Percentiles rank a stretch among this genome's conserved stretches.
These are phyloP conservation scores for Picus viridis DNA, from an alignment of 2,797 vertebrate genomes.

Conservation along the genomic window DNA sequence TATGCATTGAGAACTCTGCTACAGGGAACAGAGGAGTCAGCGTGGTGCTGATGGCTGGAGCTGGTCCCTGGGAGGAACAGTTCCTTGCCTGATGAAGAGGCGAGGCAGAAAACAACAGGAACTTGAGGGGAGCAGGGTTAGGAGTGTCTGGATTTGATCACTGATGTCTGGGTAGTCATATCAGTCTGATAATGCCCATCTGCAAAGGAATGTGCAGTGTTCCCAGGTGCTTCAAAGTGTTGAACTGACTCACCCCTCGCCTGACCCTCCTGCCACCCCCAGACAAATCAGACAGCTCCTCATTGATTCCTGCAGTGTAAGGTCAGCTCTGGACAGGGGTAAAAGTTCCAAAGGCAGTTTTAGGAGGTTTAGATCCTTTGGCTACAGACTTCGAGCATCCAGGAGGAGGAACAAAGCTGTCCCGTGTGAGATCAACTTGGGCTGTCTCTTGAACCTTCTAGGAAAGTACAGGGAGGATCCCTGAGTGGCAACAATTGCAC, in stretches of 20 bases:
- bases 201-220: background rate
- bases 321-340: background rate
- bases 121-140: background rate
- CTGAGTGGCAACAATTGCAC: background rate
- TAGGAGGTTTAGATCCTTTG: background rate
- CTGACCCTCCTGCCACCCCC: background rate
- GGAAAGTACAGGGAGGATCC: background rate
- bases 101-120: background rate
- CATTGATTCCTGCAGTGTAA: background rate
- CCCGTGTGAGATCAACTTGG: background rate
- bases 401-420: background rate
- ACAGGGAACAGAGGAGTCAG: background rate
- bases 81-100: background rate
- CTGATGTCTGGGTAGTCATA: background rate
- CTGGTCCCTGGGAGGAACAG: background rate
- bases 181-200: background rate
- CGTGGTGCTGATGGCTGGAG: background rate
- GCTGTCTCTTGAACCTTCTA: background rate
- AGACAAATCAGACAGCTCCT: background rate
- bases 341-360: background rate
- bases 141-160: background rate
- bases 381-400: background rate
- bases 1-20: background rate
- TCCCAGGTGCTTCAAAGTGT: background rate
- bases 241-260: background rate